Evolutionary conservation across 2,797 vertebrate genomes (phyloP), one percentile per base, ranked within the genome.

Genomic region (Pagetopsis macropterus): DNA sequence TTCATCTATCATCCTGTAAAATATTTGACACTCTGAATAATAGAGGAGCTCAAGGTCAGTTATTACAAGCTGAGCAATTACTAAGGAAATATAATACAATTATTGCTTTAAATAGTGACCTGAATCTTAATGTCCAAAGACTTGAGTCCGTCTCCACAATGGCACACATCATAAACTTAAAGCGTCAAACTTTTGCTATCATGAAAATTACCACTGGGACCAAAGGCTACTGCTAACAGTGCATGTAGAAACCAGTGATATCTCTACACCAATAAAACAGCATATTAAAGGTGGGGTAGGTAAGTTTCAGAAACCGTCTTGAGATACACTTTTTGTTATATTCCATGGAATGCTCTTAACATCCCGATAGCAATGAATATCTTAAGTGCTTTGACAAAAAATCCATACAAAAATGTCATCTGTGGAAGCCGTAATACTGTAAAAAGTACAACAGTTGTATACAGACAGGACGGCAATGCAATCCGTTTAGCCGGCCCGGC

Each of bases 101-200:
- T 73, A 33, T 6, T 40, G 21, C 70, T 65, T 54, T 33, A 43
- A 84, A 72, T 15, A 23, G 16, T 67, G 76, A 79, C 78, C 73
- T 64, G 45, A 62, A 82, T 83, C 57, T 37, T 62, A 64, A 76
- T 74, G 74, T 67, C 60, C 62, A 54, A 60, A 55, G 68, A 78
- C 31, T 43, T 0, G 3, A 70, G 59, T 43, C 23, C 21, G 52
- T 31, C 59, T 78, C 9, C 1, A 49, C 51, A 65, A 48, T 75
- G 74, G 62, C 80, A 82, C 79, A 76, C 78, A 76, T 78, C 41
- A 76, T 78, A 78, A 88, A 81, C 19, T 45, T 15, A 40, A 78
- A 57, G 69, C 55, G 75, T 78, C 58, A 23, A 65, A 68, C 67
- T 43, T 67, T 70, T 69, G 54, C 59, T 8, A 60, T 58, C 46